phyloP scores from a whole-genome alignment of 2,113 vertebrate genomes.

The Aythya baeri region DNA sequence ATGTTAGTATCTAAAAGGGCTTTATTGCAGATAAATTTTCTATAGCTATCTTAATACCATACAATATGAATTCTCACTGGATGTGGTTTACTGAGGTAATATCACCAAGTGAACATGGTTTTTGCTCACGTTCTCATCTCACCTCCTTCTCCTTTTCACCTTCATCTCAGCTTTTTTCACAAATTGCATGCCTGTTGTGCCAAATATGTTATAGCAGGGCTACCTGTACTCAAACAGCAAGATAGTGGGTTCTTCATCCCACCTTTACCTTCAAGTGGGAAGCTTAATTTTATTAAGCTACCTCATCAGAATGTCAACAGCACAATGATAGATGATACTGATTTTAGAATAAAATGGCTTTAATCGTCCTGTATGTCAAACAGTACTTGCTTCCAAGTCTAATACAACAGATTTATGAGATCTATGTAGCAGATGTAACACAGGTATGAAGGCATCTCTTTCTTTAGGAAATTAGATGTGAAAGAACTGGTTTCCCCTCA shows the following conservation, averaged over 20 bases:
- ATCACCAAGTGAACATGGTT: background rate
- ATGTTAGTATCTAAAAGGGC: background rate
- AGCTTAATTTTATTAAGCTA: background rate
- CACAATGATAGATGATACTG: background rate
- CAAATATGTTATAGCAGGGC: background rate
- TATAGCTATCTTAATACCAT: background rate
- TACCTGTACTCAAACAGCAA: background rate
- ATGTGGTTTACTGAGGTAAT: background rate
- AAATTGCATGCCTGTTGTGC: background rate
- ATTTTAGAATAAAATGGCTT: background rate
- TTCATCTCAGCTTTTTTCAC: background rate
- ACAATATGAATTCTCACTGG: background rate
- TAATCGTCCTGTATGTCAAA: background rate
- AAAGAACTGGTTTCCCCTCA: background rate
- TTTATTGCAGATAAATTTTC: background rate
- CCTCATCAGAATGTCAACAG: background rate
- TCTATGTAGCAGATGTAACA: background rate
- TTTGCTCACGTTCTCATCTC: background rate
- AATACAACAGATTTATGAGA: too few relatives aligned
- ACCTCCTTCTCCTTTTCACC: background rate
- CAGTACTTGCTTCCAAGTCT: background rate
- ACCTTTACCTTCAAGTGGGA: background rate
- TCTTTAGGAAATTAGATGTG: background rate
- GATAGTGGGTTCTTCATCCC: background rate
- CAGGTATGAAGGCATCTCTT: background rate